Conservation (phyloP, 2,797 vertebrate genomes). For the Peromyscus attwateri region DNA sequence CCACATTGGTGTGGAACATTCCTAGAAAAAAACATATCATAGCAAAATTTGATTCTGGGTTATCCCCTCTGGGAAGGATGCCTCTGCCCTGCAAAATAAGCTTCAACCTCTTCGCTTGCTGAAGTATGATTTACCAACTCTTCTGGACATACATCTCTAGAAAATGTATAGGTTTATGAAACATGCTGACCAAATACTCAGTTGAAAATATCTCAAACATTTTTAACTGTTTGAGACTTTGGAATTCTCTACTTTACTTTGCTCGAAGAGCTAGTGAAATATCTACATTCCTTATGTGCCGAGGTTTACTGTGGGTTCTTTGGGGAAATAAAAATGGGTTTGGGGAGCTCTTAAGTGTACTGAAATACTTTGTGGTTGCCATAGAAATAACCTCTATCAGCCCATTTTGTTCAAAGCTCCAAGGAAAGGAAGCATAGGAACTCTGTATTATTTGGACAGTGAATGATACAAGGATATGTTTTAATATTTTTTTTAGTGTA, state of each 20-base stretch:
- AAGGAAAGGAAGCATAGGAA: background rate
- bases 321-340: conserved; percentile 46
- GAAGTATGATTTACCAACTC: background rate
- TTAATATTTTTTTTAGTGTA: background rate
- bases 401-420: background rate
- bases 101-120: background rate
- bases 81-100: background rate
- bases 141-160: background rate
- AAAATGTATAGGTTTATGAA: background rate
- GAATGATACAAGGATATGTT: background rate
- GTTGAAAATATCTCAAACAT: background rate
- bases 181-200: background rate
- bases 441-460: background rate
- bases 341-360: conserved; percentile 12
- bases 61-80: background rate
- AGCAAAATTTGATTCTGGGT: background rate
- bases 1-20: background rate
- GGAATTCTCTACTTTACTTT: conserved; percentile 29
- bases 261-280: background rate
- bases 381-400: background rate
- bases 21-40: background rate
- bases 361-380: background rate
- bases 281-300: background rate
- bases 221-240: background rate
- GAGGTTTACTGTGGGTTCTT: conserved; percentile 22